Evolutionary conservation across 2,888 invertebrate genomes (phyloP), one percentile per base, ranked within the genome.

Genomic region (Cepaea hortensis): DNA sequence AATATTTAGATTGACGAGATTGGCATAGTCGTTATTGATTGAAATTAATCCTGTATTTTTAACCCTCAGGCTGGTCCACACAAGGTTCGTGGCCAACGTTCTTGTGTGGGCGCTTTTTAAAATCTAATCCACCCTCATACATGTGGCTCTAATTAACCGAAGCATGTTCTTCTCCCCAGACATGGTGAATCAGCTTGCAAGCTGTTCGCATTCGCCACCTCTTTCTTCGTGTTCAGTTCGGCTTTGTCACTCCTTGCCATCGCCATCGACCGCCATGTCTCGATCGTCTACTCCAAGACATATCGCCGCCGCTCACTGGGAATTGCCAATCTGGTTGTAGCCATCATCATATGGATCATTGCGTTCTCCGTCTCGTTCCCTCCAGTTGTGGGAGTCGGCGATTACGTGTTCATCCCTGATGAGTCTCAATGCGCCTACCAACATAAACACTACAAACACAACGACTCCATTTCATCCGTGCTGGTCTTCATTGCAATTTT

Each of bases 191-290:
- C 91, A 7, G 91, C 91, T 9, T 93, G 93, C 87, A 92, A 90
- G 20, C 88, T 93, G n/a, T 86, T 93, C 46, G 93, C 93, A 50
- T 93, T 93, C 88, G 91, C 92, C 13, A 93, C 91, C 86, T 91
- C 93, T 5, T 93, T 93, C 88, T 92, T 93, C 88, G 90, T 92
- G n/a, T 93, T 91, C 87, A 92, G 92, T n/a, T 91, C 92, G 5
- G 89, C 91, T 20, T 90, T 92, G 23, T 90, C 92, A 0, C 85
- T 93, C 18, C 85, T 93, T 62, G 91, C 91, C 48, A 89, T 93
- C 55, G 91, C 92, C 7, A 88, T 93, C 9, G 93, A 93, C 88
- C 88, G 93, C 46, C 91, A 93, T 85, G 81, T 93, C 61, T 91
- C 92, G 1, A 88, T 92, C 61, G 91, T 92, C 15, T 90, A 91